These are phyloP conservation scores for Nesidiocoris tenuis DNA, from an alignment of 2,888 invertebrate genomes.

Conservation along the genomic window DNA sequence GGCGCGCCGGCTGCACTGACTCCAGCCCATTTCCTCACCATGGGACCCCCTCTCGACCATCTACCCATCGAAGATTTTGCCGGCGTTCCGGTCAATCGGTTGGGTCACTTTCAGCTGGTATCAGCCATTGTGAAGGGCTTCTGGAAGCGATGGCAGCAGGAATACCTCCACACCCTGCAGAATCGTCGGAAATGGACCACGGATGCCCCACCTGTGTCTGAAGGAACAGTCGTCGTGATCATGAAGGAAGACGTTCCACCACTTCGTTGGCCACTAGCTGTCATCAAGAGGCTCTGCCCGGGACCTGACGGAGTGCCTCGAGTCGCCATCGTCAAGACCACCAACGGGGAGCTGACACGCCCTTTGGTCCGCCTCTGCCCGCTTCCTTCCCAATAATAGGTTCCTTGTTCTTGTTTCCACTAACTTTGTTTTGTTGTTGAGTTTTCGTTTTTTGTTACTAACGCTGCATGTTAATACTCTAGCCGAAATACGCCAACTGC, in stretches of 20 bases:
- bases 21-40: constrained; percentile 7
- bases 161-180: neutral
- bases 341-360: neutral
- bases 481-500: no score
- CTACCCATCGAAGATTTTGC: neutral
- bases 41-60: neutral
- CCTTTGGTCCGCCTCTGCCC: neutral
- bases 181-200: neutral
- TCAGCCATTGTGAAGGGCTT: neutral
- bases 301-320: neutral
- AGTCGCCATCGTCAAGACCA: neutral
- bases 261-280: neutral
- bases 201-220: neutral
- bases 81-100: neutral
- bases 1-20: constrained; percentile 2
- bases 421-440: no score
- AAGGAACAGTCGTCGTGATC: neutral
- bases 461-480: no score
- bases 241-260: constrained; percentile 1
- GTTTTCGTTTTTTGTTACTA: no score
- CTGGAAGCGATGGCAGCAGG: neutral
- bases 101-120: no score
- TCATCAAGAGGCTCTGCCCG: no score
- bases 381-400: neutral
- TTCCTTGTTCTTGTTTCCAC: no score